phyloP scores from a whole-genome alignment of 2,797 vertebrate genomes.

The Pipistrellus nathusii region DNA sequence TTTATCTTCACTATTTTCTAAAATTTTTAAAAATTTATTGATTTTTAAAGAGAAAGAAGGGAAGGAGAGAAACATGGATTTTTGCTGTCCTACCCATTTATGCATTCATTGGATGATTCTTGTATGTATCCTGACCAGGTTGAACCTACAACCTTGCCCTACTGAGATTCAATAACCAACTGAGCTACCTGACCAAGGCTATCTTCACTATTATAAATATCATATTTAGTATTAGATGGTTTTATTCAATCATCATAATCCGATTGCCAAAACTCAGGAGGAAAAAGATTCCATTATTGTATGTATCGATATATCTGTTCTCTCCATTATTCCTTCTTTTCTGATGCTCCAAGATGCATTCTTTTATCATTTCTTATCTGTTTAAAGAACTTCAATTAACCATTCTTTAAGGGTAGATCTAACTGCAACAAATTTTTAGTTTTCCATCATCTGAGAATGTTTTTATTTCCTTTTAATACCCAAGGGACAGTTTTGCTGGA shows the following conservation, averaged over 20 bases:
- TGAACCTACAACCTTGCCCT: no score
- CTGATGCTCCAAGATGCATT: neutral
- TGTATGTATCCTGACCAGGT: no score
- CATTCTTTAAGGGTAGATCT: neutral
- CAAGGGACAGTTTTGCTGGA: neutral
- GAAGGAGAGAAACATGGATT: no score
- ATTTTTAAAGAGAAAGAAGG: no score
- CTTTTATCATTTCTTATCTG: neutral
- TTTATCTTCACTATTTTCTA: neutral
- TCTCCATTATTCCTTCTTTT: slow-evolving; percentile 25
- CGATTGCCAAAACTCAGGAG: neutral
- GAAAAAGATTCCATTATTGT: neutral
- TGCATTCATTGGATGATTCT: no score
- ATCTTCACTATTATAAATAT: slow-evolving; percentile 7
- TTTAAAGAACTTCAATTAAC: neutral
- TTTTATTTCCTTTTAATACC: slow-evolving; percentile 21
- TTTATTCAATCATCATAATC: slow-evolving; percentile 5
- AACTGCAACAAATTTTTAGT: neutral
- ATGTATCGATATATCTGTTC: neutral
- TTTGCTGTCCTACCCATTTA: no score
- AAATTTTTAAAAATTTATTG: neutral
- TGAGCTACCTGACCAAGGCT: neutral
- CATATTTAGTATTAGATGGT: neutral
- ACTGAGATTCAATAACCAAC: no score
- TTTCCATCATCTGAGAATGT: neutral